phyloP scores from a whole-genome alignment of 2,888 invertebrate species.

The Lymantria dispar region DNA sequence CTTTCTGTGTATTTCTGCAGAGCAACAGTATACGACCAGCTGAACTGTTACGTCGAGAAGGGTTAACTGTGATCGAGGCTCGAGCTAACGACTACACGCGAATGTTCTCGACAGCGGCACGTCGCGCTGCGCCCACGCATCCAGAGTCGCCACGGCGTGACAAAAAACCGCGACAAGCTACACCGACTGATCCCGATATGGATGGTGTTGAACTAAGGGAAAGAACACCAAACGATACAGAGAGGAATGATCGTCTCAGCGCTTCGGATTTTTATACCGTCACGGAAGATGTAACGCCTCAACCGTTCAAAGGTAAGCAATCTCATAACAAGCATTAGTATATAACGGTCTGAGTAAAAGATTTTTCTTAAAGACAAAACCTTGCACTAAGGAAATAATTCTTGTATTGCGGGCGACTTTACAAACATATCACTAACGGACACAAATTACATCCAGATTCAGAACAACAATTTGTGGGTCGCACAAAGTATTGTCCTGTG shows the following conservation, averaged over 20 bases:
- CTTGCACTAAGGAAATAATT: too few relatives aligned
- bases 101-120: constrained; percentile 75
- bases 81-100: constrained; percentile 79
- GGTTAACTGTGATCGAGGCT: constrained; percentile 84
- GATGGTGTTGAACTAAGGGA: constrained; percentile 57
- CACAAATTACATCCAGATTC: too few relatives aligned
- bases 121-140: constrained; percentile 66
- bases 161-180: constrained; percentile 69
- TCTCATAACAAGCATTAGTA: not conserved
- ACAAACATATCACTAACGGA: too few relatives aligned
- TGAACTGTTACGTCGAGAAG: constrained; percentile 60
- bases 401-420: too few relatives aligned
- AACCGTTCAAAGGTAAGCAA: constrained; percentile 72
- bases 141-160: constrained; percentile 70
- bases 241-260: constrained; percentile 63
- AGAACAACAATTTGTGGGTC: too few relatives aligned
- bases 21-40: constrained; percentile 53
- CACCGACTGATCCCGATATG: constrained; percentile 23
- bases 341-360: too few relatives aligned
- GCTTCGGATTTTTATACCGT: constrained; percentile 77
- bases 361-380: too few relatives aligned
- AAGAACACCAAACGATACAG: constrained; percentile 34
- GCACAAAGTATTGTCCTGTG: too few relatives aligned
- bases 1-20: constrained; percentile 12
- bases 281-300: constrained; percentile 73